phyloP scores from a whole-genome alignment of 2,113 vertebrate genomes.

The Blennius ocellaris region DNA sequence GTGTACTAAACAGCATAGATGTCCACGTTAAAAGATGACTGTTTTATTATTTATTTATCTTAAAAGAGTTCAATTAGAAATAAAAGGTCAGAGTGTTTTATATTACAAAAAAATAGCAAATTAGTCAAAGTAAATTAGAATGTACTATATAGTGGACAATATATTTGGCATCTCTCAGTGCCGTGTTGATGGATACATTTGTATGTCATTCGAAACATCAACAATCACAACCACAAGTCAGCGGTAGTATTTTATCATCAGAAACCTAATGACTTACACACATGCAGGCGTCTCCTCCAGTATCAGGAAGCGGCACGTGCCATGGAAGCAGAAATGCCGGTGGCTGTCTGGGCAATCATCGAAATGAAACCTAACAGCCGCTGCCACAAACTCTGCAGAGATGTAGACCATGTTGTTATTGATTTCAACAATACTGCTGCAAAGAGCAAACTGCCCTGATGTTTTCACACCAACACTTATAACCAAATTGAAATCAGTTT shows the following conservation, averaged over 20 bases:
- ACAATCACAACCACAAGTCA: not conserved
- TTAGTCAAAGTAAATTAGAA: no score
- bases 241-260: not conserved
- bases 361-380: slow-evolving; percentile 90
- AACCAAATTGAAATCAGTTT: not conserved
- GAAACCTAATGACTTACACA: slow-evolving; percentile 83
- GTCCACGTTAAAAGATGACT: no score
- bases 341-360: slow-evolving; percentile 90
- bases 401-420: not conserved
- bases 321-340: slow-evolving; percentile 91
- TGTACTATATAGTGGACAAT: no score
- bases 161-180: not conserved
- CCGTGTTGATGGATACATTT: no score
- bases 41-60: no score
- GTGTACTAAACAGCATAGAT: no score
- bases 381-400: slow-evolving; percentile 85
- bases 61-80: not conserved
- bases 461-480: not conserved
- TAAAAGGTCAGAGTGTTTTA: not conserved
- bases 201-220: not conserved
- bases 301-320: slow-evolving; percentile 91
- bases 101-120: no score
- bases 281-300: slow-evolving; percentile 89
- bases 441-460: no score
- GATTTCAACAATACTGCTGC: not conserved